These are phyloP conservation scores for Parnassius smintheus DNA, from an alignment of 2,888 invertebrate species.

Conservation along the genomic window DNA sequence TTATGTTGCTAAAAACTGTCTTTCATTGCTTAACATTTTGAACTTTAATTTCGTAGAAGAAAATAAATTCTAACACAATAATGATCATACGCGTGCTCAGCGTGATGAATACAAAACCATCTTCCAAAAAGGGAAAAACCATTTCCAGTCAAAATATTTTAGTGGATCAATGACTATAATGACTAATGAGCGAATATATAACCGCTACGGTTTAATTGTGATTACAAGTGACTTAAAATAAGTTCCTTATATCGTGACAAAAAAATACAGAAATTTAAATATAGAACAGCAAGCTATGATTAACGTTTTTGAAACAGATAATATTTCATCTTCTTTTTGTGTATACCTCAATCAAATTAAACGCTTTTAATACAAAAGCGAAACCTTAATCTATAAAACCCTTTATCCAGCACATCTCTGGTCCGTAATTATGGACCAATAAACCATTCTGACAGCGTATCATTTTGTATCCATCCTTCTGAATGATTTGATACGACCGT, in stretches of 20 bases:
- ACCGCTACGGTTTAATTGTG: no score
- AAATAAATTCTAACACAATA: no score
- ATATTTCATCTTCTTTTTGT: neutral
- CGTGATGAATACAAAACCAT: no score
- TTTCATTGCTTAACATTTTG: slow-evolving; percentile 12
- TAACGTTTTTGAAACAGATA: slow-evolving; percentile 8
- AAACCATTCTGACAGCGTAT: slow-evolving; percentile 45
- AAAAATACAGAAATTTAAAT: neutral
- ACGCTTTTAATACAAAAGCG: slow-evolving; percentile 13
- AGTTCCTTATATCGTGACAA: neutral
- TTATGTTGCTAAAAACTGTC: slow-evolving; percentile 16
- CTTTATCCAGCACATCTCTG: slow-evolving; percentile 26
- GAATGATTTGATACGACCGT: slow-evolving; percentile 9
- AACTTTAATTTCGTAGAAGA: no score
- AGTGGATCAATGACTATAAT: no score
- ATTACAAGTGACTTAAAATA: no score
- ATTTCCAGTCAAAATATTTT: no score
- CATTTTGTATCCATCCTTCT: slow-evolving; percentile 39
- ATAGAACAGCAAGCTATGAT: slow-evolving; percentile 5
- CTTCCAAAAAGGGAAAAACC: no score
- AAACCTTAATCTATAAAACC: slow-evolving; percentile 19
- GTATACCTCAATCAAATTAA: slow-evolving; percentile 20
- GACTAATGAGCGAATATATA: no score
- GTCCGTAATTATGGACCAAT: slow-evolving; percentile 45
- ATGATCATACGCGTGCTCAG: no score